Conservation (phyloP, 2,113 vertebrate species). For the Erinaceus europaeus region DNA sequence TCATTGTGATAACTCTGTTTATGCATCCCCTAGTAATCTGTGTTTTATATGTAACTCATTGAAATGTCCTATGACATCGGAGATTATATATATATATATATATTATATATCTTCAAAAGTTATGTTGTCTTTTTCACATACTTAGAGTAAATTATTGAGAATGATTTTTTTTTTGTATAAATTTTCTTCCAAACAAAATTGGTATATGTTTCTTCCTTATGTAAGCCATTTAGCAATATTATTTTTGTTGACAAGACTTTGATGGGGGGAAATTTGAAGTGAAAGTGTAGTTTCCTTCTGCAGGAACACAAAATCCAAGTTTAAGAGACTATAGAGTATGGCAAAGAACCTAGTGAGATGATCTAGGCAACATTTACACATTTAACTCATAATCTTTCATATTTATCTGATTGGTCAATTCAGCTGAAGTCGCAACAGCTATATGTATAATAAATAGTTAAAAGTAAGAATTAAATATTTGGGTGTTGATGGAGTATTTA, state of each 20-base stretch:
- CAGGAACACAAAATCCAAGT: too few relatives aligned
- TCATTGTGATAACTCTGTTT: not conserved
- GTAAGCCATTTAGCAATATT: not conserved
- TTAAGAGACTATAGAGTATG: not conserved
- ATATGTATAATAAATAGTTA: not conserved
- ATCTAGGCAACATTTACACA: not conserved
- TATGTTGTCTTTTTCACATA: not conserved
- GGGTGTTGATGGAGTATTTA: not conserved
- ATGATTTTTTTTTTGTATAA: slow-evolving; percentile 1
- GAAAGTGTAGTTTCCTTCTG: too few relatives aligned
- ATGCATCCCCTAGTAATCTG: not conserved
- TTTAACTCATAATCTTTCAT: not conserved
- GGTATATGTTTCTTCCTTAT: not conserved
- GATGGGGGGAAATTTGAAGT: too few relatives aligned
- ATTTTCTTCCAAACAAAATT: not conserved
- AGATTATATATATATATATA: not conserved
- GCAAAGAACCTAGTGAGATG: not conserved
- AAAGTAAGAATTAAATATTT: too few relatives aligned
- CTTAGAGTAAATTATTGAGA: not conserved
- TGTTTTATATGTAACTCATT: not conserved
- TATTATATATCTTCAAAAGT: not conserved
- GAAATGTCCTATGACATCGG: not conserved
- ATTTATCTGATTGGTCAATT: not conserved
- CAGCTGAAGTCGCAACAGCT: not conserved
- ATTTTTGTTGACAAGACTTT: too few relatives aligned